Base-by-base conservation (phyloP, 2,888 invertebrate species). In the Hoplodrina ambigua region DNA sequence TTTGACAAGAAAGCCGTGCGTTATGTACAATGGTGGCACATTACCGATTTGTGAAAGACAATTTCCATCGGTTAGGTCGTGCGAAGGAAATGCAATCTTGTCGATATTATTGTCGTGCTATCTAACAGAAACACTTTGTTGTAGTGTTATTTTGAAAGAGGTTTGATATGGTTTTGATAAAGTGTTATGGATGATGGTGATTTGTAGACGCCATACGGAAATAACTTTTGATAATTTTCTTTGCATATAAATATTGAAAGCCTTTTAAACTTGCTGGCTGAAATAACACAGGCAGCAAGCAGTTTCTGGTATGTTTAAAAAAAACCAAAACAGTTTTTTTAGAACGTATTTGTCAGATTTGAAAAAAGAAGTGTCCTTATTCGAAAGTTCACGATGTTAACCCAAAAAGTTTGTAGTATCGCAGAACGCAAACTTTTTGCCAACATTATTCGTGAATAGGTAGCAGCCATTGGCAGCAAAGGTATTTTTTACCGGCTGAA, bases 11-110 rank as follows among this genome's bases (percentile, higher is more conserved):
- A 74, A 69, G 72, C 53, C 75, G 68, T 66, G 75, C 75, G 81
- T 83, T 85, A 83, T 75, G 68, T 85, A 79, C 86, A 82, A 86
- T 84, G 78, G 74, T 72, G 75, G 75, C 56, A 82, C 84, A 93
- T 93, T 93, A 93, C 89, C 89, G 91, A 93, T 93, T 92, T 87
- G 91, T 86, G 87, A 90, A 88, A 92, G 91, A 90, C 91, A 91
- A 93, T 94, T 92, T 91, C 85, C 85, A 81, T 78, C 68, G 63
- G 78, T 82, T 76, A 67, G 78, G 77, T 86, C 87, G 84, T 85
- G 85, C 82, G 72, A 80, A 81, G 86, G 79, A 78, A 83, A 86
- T 79, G 73, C 75, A 60, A 72, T 82, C 61, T 71, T 65, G 37
- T 57, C 46, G 53, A 60, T 69, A 77, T 82, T 81, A 76, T 57